Evolutionary conservation across 2,797 vertebrate genomes (phyloP), one percentile per base, ranked within the genome.

Genomic region (Poecile montanus): DNA sequence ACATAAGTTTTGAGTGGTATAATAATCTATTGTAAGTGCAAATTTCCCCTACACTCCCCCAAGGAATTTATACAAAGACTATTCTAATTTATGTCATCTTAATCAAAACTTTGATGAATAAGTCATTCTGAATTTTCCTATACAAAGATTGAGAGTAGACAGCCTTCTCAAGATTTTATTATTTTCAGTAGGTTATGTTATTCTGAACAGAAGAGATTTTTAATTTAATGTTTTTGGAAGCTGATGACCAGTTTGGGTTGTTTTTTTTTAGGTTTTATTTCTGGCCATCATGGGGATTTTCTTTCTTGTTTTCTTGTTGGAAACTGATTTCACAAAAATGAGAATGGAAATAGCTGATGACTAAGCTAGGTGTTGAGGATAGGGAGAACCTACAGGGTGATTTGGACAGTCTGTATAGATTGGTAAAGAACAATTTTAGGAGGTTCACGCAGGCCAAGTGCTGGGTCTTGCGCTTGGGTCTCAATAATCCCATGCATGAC

Each of bases 31-130:
- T 72, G 13, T 13, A 87, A 53, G 16, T 38, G 11, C 13, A 77
- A 12, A 13, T 76, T 62, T 3, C 2, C 4, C 3, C 3, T 8
- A 7, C 1, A 17, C 0, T 10, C 2, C 6, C 7, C 1, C 9
- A 67, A 25, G 8, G 27, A 57, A 9, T 63, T 77, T 44, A 29
- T 67, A 67, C 3, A 60, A 75, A 81, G 26, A 20, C 7, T 73
- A 34, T 50, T 68, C 18, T 85, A 65, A 75, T 75, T 56, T 38
- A 21, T 47, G 23, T 25, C 8, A 42, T 53, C 20, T 45, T 45
- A 63, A 85, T 44, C 5, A 56, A 91, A 70, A 38, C 6, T 62
- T 57, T 76, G 53, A 73, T 26, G 16, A 75, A 72, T 53, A 82
- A n/a, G 1, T 9, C 3, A 51, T 63, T 67, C 36, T 67, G 11